Conservation (phyloP, 2,113 vertebrate species). For the Ahaetulla prasina region DNA sequence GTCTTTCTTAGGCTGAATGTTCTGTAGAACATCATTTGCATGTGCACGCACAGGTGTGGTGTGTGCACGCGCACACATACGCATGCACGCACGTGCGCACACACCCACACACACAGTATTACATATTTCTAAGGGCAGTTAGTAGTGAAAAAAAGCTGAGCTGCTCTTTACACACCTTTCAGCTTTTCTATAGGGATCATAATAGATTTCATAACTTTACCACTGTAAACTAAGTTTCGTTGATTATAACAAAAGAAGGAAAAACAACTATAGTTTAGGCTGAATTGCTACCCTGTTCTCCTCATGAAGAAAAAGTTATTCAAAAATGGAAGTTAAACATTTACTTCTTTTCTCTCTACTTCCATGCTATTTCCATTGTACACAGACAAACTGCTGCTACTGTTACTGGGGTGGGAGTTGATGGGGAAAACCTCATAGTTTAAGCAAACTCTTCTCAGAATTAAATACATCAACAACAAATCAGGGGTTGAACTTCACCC, state of each 20-base stretch:
- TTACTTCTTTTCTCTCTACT: slow-evolving; percentile 19
- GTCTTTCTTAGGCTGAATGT: neutral
- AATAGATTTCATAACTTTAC: neutral
- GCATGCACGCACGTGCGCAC: too few species aligned
- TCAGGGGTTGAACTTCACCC: neutral
- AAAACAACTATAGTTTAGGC: neutral
- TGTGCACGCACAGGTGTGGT: neutral
- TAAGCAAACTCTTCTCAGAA: rapidly evolving
- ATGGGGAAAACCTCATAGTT: neutral
- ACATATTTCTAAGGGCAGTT: neutral
- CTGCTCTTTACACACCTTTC: neutral
- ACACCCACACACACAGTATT: neutral
- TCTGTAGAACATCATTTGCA: neutral
- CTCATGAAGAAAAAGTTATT: neutral
- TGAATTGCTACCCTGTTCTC: neutral
- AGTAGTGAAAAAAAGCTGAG: neutral
- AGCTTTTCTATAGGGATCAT: neutral
- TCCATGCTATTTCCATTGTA: neutral
- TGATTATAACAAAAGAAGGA: neutral
- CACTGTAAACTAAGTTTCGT: neutral
- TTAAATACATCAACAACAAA: neutral
- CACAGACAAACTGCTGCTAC: neutral
- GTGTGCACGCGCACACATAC: neutral
- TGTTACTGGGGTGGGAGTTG: neutral
- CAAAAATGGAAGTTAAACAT: slow-evolving; percentile 39